Evolutionary conservation across 2,797 vertebrate species (phyloP), one percentile per base, ranked within the genome.

Genomic region (Aplochiton taeniatus): DNA sequence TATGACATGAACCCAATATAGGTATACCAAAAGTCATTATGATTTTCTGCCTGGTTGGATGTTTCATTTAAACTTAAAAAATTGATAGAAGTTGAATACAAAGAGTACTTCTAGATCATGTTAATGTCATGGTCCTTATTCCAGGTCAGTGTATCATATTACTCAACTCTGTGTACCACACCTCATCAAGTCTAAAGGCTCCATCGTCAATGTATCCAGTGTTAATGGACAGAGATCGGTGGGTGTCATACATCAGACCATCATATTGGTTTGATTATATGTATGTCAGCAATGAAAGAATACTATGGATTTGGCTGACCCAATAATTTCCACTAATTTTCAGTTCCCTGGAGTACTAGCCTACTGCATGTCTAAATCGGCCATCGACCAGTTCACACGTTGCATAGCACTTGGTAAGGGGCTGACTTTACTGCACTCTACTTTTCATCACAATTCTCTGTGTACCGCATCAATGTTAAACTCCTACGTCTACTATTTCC

Each of bases 311-410:
- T 13, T 4, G 11, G 49, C 46, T 9, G 59, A 43, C 20, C 19
- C n/a, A 54, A n/a, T n/a, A 54, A 14, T 20, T 12, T 54, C 45
- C 18, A 61, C 31, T 70, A 58, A 65, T 59, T 46, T 42, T 9
- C 49, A 94, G 93, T 95, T 94, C 68, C 90, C 92, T 11, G 92
- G 92, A 16, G 92, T 94, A 45, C 78, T 94, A 69, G 90, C 92
- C n/a, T 95, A 95, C 55, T 95, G 94, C 68, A 91, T 94, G 90
- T 95, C 93, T 18, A 95, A 95, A 73, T 87, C 94, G 0, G 92
- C 94, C 50, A 91, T 95, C 16, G 93, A 94, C 78, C 94, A 94
- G 77, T 91, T 94, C 61, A 94, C 94, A 18, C 66, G 90, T 43
- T 94, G 94, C 51, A 53, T 66, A 50, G 93, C 93, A 13, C 88